Percentiles rank a stretch among this genome's conserved stretches.
phyloP scores from a whole-genome alignment of 2,113 vertebrate genomes.

The Garra rufa region DNA sequence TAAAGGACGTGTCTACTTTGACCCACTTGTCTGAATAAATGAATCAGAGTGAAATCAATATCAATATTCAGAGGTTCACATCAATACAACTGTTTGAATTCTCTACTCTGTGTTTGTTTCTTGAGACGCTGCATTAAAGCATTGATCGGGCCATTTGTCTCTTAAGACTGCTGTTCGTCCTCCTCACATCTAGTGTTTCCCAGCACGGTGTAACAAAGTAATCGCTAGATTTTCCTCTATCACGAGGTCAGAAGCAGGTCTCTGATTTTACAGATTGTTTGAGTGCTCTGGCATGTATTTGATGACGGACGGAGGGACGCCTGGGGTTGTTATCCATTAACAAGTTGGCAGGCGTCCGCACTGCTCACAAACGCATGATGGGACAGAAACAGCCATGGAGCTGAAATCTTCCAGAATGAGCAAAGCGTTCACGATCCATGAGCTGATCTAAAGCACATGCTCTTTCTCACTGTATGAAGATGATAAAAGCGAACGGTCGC shows the following conservation, averaged over 20 bases:
- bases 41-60: conserved; percentile 25
- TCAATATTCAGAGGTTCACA: conserved; percentile 8
- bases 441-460: not conserved
- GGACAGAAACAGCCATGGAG: conserved; percentile 13
- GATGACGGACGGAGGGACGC: not conserved
- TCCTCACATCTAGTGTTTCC: not conserved
- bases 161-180: not conserved
- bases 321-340: conserved; percentile 34
- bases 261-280: not conserved
- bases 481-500: not conserved
- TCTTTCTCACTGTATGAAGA: not conserved
- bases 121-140: not conserved
- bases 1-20: not conserved
- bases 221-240: not conserved
- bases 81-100: not conserved
- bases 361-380: conserved; percentile 44
- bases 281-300: not conserved
- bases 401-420: not conserved
- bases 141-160: not conserved
- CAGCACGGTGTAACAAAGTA: not conserved
- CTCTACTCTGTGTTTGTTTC: not conserved
- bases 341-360: conserved; percentile 13
- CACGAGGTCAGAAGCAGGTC: not conserved
- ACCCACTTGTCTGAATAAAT: conserved; percentile 1
- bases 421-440: not conserved